Evolutionary conservation across 2,113 vertebrate genomes (phyloP), one percentile per base, ranked within the genome.

Genomic region (Podiceps cristatus): DNA sequence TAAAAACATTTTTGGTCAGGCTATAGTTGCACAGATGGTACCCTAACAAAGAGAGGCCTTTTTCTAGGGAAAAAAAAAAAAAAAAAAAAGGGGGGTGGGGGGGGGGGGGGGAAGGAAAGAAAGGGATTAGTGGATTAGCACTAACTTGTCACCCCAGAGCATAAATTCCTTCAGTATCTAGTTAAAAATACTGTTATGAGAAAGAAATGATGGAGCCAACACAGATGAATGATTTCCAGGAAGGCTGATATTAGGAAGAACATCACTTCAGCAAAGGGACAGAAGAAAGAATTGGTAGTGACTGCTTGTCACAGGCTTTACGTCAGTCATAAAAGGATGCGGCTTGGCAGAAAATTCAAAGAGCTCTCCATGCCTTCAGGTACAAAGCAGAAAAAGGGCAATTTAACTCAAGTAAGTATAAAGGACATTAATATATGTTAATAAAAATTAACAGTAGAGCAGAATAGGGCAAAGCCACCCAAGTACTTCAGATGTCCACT

Each of bases 21-120:
- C 92, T 98, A 60, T 91, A 90, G 81, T 97, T 89, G 95, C 99
- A 99, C 13, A 99, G 96, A 53, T 99, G 99, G 90, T 98, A 99
- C 20, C 99, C 98, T 18, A 98, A 97, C 78, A 97, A 69, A 72
- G 98, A 98, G 7, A 99, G 98, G 62, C 97, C 97, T 82, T 98
- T 98, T 86, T 98, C 99, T 99, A 76, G 42, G 49, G 18, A 52
- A 13, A 9, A 10, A 25, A 14, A 19, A 45, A 68, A 27, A 42
- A 12, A 29, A 17, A 18, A n/a, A n/a, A n/a, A n/a, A n/a, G n/a
- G n/a, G n/a, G n/a, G n/a, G n/a, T n/a, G n/a, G n/a, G n/a, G n/a
- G n/a, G n/a, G n/a, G n/a, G n/a, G n/a, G n/a, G n/a, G n/a, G n/a
- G n/a, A 2, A 62, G 40, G 25, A 37, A 62, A 91, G 7, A 29